phyloP scores from a whole-genome alignment of 2,797 vertebrate species.

The Coendou prehensilis region DNA sequence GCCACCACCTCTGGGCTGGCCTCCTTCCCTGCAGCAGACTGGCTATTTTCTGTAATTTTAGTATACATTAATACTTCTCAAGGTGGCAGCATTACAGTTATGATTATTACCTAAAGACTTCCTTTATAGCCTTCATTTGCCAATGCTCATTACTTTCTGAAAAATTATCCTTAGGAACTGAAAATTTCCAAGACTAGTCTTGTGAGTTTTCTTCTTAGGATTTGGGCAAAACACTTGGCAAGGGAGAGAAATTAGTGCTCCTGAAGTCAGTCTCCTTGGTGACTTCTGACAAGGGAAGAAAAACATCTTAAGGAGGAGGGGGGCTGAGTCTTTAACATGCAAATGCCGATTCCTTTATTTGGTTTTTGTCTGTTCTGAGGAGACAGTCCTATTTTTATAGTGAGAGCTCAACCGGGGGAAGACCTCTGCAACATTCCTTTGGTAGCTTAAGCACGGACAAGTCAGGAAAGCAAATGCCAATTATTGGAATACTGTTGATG shows the following conservation, averaged over 20 bases:
- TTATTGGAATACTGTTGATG: fast-evolving
- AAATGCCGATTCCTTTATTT: background rate
- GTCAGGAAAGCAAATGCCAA: background rate
- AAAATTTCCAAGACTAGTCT: conserved; percentile 20
- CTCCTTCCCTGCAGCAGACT: background rate
- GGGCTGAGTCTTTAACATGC: fast-evolving
- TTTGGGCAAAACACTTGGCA: background rate
- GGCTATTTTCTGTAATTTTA: background rate
- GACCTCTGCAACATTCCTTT: background rate
- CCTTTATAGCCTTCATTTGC: background rate
- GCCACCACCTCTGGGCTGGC: background rate
- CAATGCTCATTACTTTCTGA: background rate
- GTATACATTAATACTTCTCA: background rate
- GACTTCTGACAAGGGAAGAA: background rate
- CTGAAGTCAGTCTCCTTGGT: background rate
- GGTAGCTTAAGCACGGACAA: background rate
- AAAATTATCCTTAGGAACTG: conserved; percentile 8
- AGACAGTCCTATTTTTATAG: background rate
- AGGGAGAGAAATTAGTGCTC: background rate
- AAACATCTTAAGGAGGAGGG: fast-evolving
- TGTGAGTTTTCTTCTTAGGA: background rate
- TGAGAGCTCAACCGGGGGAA: background rate
- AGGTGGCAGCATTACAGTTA: background rate
- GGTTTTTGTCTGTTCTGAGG: background rate
- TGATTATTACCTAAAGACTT: conserved; percentile 39